Evolutionary conservation across 2,888 invertebrate genomes (phyloP), one percentile per base, ranked within the genome.

Genomic region (Mythimna ferrago): DNA sequence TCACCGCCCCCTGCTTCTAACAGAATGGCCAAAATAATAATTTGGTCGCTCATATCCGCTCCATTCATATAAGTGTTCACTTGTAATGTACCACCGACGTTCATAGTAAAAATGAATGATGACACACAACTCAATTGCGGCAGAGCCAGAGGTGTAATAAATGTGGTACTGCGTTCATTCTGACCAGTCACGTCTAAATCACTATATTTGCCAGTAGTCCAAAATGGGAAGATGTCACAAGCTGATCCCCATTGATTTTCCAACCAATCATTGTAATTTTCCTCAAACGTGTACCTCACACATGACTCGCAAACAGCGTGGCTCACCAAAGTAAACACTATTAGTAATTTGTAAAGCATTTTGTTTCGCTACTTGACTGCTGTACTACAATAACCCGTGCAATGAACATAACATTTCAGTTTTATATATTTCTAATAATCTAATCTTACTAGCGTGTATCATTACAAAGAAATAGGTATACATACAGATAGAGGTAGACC

Each of bases 261-360:
- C 64, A 93, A 93, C 16, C 86, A 77, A 9, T 81, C 81, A 1
- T 89, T 81, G 48, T 86, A 90, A 6, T 85, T 81, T 9, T 89
- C 83, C 71, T 91, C 91, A 67, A 93, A 93, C 53, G 89, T 70
- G n/a, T 80, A 62, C 53, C 81, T 86, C 19, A 89, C 86, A 80
- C 93, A 93, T 21, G 80, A 69, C 19, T 91, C 88, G 78, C 89
- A 78, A 32, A 72, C 60, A 63, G 85, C 90, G 76, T 75, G 66
- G 32, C 82, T 71, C 72, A 86, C 73, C 32, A 81, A 67, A 35
- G 79, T 69, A 62, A 82, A 66, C n/a, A 82, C 61, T 61, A 88
- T 68, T 58, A 85, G 67, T 16, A 87, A 65, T 38, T 80, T 68
- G 51, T 74, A 71, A 66, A 83, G 69, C 85, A 88, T 89, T 83